These are phyloP conservation scores for Sapayoa aenigma DNA, from an alignment of 2,113 vertebrate genomes.

Conservation along the genomic window DNA sequence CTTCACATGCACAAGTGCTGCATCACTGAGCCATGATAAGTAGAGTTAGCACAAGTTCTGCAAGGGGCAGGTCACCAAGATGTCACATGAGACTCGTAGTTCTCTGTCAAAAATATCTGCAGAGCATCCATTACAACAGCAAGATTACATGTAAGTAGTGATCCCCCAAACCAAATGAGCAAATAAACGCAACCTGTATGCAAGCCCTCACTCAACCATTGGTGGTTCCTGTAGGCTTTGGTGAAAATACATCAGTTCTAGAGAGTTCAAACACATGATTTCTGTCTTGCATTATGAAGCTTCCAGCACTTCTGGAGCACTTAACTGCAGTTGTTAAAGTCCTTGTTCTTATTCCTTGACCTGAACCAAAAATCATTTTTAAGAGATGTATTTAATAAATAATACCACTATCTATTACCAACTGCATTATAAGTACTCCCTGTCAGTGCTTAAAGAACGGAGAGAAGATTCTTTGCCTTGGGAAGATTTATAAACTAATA, in stretches of 20 bases:
- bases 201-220: neutral
- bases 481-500: neutral
- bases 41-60: neutral
- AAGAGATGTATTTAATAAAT: neutral
- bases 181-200: neutral
- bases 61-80: neutral
- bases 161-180: neutral
- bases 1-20: neutral
- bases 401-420: neutral
- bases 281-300: neutral
- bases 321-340: neutral
- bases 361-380: neutral
- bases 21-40: neutral
- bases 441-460: neutral
- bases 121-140: neutral
- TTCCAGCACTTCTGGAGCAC: neutral
- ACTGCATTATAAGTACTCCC: neutral
- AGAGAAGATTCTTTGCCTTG: neutral
- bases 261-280: neutral
- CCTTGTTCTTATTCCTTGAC: neutral
- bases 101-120: neutral
- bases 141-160: neutral
- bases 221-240: neutral
- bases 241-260: neutral
- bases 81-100: neutral